phyloP scores from a whole-genome alignment of 2,113 vertebrate species.

The Halcyon senegalensis region DNA sequence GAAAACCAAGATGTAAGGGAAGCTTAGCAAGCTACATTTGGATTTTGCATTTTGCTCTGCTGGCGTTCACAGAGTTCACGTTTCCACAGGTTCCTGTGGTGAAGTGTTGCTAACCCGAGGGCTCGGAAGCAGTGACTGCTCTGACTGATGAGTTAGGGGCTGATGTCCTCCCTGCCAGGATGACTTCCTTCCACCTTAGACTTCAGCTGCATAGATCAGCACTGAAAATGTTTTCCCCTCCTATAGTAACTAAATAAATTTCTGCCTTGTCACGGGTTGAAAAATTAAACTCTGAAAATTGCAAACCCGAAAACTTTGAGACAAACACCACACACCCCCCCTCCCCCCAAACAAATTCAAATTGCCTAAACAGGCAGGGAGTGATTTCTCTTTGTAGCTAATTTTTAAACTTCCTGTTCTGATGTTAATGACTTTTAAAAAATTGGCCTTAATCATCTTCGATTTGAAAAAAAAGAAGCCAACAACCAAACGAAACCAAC shows the following conservation, averaged over 20 bases:
- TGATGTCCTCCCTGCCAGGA: background rate
- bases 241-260: background rate
- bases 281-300: background rate
- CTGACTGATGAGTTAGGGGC: background rate
- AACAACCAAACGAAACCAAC: background rate
- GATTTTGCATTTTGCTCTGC: conserved; percentile 21
- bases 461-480: background rate
- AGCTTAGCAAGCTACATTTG: conserved; percentile 5
- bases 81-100: conserved; percentile 5
- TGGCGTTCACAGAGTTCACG: background rate
- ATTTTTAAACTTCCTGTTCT: background rate
- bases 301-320: background rate
- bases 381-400: background rate
- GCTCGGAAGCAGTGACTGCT: background rate
- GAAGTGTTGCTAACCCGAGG: background rate
- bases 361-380: background rate
- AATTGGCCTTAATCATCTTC: background rate
- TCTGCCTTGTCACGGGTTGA: background rate
- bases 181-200: background rate
- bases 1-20: conserved; percentile 97
- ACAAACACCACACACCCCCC: background rate
- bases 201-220: background rate
- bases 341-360: background rate
- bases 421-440: background rate
- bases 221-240: background rate